These are phyloP conservation scores for Timandra comae DNA, from an alignment of 2,888 invertebrate genomes.

Conservation along the genomic window DNA sequence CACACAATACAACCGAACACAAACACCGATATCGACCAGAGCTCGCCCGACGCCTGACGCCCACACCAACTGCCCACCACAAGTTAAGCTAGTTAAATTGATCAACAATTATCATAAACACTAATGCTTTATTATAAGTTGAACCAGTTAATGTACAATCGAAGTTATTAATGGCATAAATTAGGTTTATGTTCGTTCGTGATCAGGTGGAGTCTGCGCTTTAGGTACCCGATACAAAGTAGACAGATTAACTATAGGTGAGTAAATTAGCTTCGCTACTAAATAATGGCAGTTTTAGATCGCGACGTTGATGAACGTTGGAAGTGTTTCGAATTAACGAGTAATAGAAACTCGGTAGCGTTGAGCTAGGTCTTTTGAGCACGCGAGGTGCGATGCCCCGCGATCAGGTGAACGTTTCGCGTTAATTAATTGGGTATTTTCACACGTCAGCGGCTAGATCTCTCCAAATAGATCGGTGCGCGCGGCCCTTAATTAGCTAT, in stretches of 20 bases:
- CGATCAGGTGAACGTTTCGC: constrained; percentile 55
- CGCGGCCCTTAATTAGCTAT: constrained; percentile 73
- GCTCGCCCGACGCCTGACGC: constrained; percentile 17
- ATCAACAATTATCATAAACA: constrained; percentile 34
- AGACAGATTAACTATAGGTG: constrained; percentile 3
- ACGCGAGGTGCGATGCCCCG: constrained; percentile 62
- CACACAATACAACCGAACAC: constrained; percentile 18
- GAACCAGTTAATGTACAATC: constrained; percentile 32
- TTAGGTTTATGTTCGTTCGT: constrained; percentile 30
- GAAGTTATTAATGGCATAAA: constrained; percentile 34
- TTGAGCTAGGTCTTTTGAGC: constrained; percentile 43
- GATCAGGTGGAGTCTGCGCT: constrained; percentile 21
- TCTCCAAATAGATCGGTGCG: constrained; percentile 73
- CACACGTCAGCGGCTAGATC: constrained; percentile 75
- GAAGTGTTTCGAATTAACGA: constrained; percentile 43
- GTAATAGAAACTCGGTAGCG: constrained; percentile 42
- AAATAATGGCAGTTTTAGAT: constrained; percentile 17
- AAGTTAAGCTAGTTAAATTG: constrained; percentile 32
- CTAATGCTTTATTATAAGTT: constrained; percentile 30
- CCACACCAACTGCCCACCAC: constrained; percentile 18
- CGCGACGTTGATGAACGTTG: constrained; percentile 22
- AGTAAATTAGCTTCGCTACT: constrained; percentile 9
- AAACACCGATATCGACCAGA: constrained; percentile 16
- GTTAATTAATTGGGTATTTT: constrained; percentile 77
- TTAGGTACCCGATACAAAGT: constrained; percentile 14